phyloP scores from a whole-genome alignment of 2,113 vertebrate species.

The Cyanistes caeruleus region DNA sequence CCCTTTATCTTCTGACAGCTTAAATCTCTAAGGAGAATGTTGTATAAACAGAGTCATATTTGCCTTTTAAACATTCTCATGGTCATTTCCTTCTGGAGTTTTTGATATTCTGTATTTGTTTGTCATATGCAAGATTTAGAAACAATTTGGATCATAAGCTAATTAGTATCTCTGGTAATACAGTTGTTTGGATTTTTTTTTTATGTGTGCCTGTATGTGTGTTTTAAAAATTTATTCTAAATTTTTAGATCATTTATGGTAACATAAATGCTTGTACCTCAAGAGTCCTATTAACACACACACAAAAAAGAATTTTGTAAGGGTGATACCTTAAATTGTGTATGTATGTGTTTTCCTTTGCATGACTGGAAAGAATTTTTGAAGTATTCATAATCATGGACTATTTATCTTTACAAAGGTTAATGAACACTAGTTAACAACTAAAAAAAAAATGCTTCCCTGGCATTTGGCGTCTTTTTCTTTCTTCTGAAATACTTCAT shows the following conservation, averaged over 20 bases:
- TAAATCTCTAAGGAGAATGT: neutral
- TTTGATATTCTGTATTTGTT: neutral
- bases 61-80: neutral
- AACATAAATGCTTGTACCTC: neutral
- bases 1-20: slow-evolving; percentile 14
- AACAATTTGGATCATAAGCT: neutral
- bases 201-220: fast-evolving
- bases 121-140: neutral
- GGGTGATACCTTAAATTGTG: neutral
- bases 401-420: neutral
- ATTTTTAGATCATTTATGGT: neutral
- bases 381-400: neutral
- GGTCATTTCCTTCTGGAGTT: neutral
- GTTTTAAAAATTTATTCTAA: neutral
- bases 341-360: neutral
- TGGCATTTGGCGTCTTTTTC: neutral
- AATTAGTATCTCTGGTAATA: neutral
- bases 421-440: neutral
- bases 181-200: neutral
- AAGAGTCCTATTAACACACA: neutral
- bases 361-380: neutral
- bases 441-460: neutral
- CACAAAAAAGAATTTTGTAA: neutral
- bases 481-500: neutral
- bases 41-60: neutral